Base-by-base conservation (phyloP, 2,113 vertebrate genomes). In the Cyanistes caeruleus region DNA sequence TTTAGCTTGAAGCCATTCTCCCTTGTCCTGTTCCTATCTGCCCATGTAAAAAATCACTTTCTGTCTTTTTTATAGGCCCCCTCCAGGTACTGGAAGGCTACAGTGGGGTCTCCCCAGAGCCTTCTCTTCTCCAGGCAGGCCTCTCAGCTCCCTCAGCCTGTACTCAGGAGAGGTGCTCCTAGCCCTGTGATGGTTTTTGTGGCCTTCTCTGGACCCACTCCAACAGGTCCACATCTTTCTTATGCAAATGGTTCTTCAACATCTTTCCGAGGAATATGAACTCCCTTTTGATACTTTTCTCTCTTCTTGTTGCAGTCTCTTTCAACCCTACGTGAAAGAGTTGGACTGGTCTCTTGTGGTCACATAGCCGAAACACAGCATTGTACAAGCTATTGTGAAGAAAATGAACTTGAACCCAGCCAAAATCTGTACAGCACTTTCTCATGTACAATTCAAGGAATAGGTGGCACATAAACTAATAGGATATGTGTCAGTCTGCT, bases 291-390 rank as follows among this genome's bases (percentile, higher is more conserved):
- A 13, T 76, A 16, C 28, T 62, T 69, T 76, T 25, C 25, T 5
- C 9, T 55, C 15, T 55, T 8, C 30, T 76, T 62, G 24, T 62
- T 69, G 22, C 41, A 55, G 12, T 41, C 35, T 62, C 55, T 15
- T 55, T 62, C 18, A 13, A 11, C 3, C 8, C 21, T 48, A 2
- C 0, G 0, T 27, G 17, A 12, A 55, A 35, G 25, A 35, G 55
- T 27, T 35, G 14, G 9, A 55, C 25, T 48, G 20, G n/a, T 52
- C 39, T 68, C 24, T 27, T 68, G 28, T 79, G 48, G 18, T 59
- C 15, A 23, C 35, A 10, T 33, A 37, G 13, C 48, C 49, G 43
- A 83, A 55, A 10, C 18, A 39, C 15, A 43, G 25, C 15, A 31
- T 64, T 2, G 1, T 35, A 15, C 10, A 59, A 49, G 15, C 28